Base-by-base conservation (phyloP, 2,797 vertebrate genomes). In the Ctenochaetus hawaiiensis region DNA sequence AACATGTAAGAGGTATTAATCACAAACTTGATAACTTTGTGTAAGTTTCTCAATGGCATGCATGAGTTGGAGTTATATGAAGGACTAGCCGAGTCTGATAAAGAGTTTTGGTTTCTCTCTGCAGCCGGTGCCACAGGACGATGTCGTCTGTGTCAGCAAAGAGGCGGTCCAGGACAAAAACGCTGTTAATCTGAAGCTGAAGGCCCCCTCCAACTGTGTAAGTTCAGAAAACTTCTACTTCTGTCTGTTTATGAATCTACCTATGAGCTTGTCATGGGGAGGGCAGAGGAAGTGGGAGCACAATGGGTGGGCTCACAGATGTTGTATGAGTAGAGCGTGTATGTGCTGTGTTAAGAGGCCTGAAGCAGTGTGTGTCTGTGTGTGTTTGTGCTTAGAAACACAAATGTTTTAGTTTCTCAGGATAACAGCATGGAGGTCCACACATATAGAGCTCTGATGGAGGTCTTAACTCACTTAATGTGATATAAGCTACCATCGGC, bases 81-180 rank as follows among this genome's bases (percentile, higher is more conserved):
- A 44, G 22, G 8, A 20, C 45, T 63, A 8, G 0, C 23, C 2
- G 26, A 17, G n/a, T n/a, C n/a, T n/a, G n/a, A n/a, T 45, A 44
- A 70, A 4, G 34, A 14, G 16, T 26, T 84, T 43, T 74, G 56
- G 5, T 81, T 84, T 88, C 9, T 82, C 61, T 80, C 58, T 67
- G 39, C 84, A 86, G 84, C 80, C 72, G 6, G 61, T 69, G 67
- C 80, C 75, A 44, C 63, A 81, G 79, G 82, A 76, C 0, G 89
- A 87, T 2, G 93, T 96, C 16, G 56, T 88, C 17, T 96, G 95
- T 45, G 94, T 95, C 54, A 82, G 67, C 72, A 91, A 94, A 83
- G 92, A 92, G 47, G 86, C 73, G 0, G 78, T 93, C 34, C 85
- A 82, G 80, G 80, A 92, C 84, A 95, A 90, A 89, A 90, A 93